Percentiles rank a stretch among this genome's conserved stretches.
Evolutionary conservation across 2,888 invertebrate genomes (phyloP).

Genomic region (Lagria hirta): DNA sequence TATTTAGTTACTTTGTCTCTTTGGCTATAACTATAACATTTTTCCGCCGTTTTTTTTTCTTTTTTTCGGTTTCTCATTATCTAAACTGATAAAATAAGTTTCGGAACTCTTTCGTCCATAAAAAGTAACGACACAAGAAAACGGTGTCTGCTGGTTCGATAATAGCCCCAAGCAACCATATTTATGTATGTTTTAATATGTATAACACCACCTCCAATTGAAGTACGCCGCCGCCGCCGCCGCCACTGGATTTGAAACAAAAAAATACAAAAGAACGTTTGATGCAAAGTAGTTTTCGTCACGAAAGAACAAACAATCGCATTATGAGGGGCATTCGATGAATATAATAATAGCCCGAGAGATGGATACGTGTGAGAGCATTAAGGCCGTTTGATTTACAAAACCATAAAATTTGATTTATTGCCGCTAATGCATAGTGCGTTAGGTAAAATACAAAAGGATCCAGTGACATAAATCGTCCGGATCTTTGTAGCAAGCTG

Average conservation of each 20-base stretch:
- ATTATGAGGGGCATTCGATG: conserved; percentile 30
- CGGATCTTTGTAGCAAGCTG: conserved; percentile 53
- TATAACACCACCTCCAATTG: too few species aligned
- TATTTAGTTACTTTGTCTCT: too few species aligned
- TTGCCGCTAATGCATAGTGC: conserved; percentile 54
- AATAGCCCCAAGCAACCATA: too few species aligned
- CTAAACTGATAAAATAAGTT: too few species aligned
- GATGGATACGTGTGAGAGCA: conserved; percentile 46
- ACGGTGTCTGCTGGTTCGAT: too few species aligned
- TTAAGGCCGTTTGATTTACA: conserved; percentile 55
- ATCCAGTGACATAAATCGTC: conserved; percentile 55
- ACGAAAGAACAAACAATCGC: conserved; percentile 29
- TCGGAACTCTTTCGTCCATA: too few species aligned
- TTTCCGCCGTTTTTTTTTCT: too few species aligned
- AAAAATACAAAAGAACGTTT: conserved; percentile 11
- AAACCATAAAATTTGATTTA: conserved; percentile 58
- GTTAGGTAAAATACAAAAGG: conserved; percentile 55
- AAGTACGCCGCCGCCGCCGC: too few species aligned
- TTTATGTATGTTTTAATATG: too few species aligned
- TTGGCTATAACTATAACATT: too few species aligned
- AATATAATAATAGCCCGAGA: conserved; percentile 30
- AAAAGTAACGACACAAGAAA: too few species aligned
- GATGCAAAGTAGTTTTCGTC: conserved; percentile 26
- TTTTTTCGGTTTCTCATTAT: too few species aligned
- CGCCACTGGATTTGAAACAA: background rate